Evolutionary conservation across 2,888 invertebrate genomes (phyloP).

Genomic region (Amblyteles armatorius): DNA sequence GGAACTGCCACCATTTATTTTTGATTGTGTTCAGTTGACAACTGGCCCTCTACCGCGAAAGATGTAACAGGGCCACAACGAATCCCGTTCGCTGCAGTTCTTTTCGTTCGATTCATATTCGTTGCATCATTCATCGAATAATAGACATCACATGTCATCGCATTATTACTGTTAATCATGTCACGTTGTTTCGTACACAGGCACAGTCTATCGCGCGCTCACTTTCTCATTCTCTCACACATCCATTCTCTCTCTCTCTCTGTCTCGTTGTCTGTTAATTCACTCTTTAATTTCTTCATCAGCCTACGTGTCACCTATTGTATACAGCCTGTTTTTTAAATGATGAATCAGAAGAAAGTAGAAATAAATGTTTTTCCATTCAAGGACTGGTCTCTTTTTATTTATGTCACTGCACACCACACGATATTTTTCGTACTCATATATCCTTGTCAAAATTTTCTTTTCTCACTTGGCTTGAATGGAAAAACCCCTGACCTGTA

Average conservation of each 20-base stretch:
- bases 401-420: constrained; percentile 82
- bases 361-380: constrained; percentile 85
- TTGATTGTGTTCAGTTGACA: constrained; percentile 8
- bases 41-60: constrained; percentile 9
- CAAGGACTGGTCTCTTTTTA: constrained; percentile 83
- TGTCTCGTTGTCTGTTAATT: constrained; percentile 33
- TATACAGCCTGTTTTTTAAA: constrained; percentile 73
- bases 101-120: constrained; percentile 41
- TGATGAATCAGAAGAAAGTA: constrained; percentile 78
- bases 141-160: constrained; percentile 56
- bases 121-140: constrained; percentile 47
- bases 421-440: constrained; percentile 71
- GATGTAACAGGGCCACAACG: constrained; percentile 18
- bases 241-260: constrained; percentile 46
- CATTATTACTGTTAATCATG: constrained; percentile 47
- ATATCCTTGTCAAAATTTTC: constrained; percentile 78
- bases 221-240: constrained; percentile 2
- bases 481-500: constrained; percentile 80
- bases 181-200: constrained; percentile 52
- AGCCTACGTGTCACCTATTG: constrained; percentile 71
- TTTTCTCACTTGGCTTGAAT: constrained; percentile 83
- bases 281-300: constrained; percentile 63
- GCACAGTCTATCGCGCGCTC: constrained; percentile 24
- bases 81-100: constrained; percentile 53
- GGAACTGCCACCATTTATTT: constrained; percentile 19